Conservation (phyloP, 2,888 invertebrate species). For the Sepiola atlantica region DNA sequence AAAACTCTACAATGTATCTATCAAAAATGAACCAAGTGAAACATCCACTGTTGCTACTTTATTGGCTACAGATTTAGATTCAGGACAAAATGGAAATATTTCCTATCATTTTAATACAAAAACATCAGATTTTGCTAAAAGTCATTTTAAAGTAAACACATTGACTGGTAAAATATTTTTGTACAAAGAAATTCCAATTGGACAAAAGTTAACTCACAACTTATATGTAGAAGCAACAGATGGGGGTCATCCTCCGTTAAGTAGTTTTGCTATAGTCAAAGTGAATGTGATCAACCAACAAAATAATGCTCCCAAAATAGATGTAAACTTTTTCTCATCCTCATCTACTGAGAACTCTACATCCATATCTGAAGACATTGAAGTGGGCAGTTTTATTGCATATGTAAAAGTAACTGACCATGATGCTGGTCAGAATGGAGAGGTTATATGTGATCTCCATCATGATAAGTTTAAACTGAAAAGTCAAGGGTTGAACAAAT, state of each 20-base stretch:
- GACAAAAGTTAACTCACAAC: background rate
- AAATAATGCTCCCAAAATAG: background rate
- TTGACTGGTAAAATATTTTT: background rate
- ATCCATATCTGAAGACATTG: background rate
- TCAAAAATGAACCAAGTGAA: background rate
- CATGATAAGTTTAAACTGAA: slow-evolving; percentile 32
- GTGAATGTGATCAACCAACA: background rate
- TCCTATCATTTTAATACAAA: slow-evolving; percentile 32
- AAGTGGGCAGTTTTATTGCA: background rate
- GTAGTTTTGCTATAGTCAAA: background rate
- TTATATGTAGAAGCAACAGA: background rate
- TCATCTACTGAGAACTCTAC: background rate
- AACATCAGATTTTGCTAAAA: background rate
- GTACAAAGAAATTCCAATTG: background rate
- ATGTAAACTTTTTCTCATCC: background rate
- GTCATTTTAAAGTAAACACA: background rate
- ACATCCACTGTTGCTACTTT: background rate
- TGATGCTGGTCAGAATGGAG: slow-evolving; percentile 9
- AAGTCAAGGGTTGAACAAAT: slow-evolving; percentile 12
- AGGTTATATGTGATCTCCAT: background rate
- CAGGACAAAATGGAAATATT: background rate
- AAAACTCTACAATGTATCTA: background rate
- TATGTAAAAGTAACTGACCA: slow-evolving; percentile 8
- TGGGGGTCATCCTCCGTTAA: background rate
- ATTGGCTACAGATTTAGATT: background rate